phyloP scores from a whole-genome alignment of 2,888 invertebrate genomes.

The Teinopalpus imperialis region DNA sequence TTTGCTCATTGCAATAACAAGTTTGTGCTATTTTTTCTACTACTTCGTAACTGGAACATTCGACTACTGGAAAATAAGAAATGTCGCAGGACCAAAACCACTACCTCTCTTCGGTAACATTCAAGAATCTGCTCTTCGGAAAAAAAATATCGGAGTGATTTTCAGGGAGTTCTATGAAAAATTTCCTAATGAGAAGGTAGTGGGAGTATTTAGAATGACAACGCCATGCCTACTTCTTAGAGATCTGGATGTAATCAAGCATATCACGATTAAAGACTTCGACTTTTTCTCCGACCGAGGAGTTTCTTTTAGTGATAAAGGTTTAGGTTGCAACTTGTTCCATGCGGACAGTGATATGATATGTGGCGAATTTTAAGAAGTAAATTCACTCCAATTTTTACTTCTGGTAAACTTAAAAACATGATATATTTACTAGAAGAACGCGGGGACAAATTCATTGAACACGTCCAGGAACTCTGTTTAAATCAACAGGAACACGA shows the following conservation, averaged over 20 bases:
- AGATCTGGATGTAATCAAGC: constrained; percentile 54
- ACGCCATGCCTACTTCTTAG: constrained; percentile 46
- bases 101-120: constrained; percentile 47
- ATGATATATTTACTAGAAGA: constrained; percentile 51
- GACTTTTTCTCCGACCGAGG: constrained; percentile 50
- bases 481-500: constrained; percentile 36
- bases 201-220: constrained; percentile 52
- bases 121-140: constrained; percentile 37
- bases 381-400: constrained; percentile 51
- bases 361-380: constrained; percentile 49
- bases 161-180: constrained; percentile 42
- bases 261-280: constrained; percentile 55
- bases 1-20: neutral
- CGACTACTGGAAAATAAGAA: constrained; percentile 48
- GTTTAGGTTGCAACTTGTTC: constrained; percentile 50
- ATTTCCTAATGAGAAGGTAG: constrained; percentile 50
- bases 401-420: constrained; percentile 53
- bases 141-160: constrained; percentile 35
- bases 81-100: constrained; percentile 45
- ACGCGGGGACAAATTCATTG: constrained; percentile 40
- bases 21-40: constrained; percentile 28
- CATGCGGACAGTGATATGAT: constrained; percentile 47
- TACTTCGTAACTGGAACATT: constrained; percentile 47
- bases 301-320: constrained; percentile 44
- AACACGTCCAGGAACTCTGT: constrained; percentile 33